These are phyloP conservation scores for Phataginus tricuspis DNA, from an alignment of 2,797 vertebrate species.

Conservation along the genomic window DNA sequence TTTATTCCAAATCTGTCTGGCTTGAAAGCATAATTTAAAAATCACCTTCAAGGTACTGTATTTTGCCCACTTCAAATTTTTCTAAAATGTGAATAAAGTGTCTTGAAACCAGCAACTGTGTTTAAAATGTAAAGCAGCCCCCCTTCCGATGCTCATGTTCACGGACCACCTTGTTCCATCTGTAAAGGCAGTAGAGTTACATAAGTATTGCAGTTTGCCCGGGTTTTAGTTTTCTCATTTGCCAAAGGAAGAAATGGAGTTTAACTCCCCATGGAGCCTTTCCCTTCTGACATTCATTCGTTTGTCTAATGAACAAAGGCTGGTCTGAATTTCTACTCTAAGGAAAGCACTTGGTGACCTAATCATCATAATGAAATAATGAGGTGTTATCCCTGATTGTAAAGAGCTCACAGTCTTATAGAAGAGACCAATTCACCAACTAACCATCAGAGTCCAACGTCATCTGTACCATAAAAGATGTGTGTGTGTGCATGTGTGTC, in stretches of 20 bases:
- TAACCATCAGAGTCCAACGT: neutral
- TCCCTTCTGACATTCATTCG: neutral
- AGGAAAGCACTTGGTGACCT: slow-evolving; percentile 13
- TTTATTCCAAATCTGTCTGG: slow-evolving; percentile 20
- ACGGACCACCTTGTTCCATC: neutral
- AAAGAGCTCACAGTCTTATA: neutral
- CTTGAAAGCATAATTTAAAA: neutral
- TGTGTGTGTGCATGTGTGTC: neutral
- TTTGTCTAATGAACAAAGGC: slow-evolving; percentile 29
- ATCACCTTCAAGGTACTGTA: neutral
- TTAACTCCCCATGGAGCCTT: neutral
- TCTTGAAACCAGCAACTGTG: neutral
- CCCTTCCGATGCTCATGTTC: neutral
- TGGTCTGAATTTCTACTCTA: slow-evolving; percentile 39
- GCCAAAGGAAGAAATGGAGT: neutral
- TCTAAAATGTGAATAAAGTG: neutral
- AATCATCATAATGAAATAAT: slow-evolving; percentile 14
- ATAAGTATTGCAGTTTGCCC: neutral
- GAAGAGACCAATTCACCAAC: slow-evolving; percentile 12
- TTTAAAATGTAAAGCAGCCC: neutral
- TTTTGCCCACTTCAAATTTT: neutral
- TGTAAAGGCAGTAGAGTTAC: neutral
- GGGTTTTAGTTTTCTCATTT: neutral
- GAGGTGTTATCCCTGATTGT: neutral
- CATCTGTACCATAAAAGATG: neutral